These are phyloP conservation scores for Hippocampus kuda DNA, from an alignment of 2,797 vertebrate genomes.

Conservation along the genomic window DNA sequence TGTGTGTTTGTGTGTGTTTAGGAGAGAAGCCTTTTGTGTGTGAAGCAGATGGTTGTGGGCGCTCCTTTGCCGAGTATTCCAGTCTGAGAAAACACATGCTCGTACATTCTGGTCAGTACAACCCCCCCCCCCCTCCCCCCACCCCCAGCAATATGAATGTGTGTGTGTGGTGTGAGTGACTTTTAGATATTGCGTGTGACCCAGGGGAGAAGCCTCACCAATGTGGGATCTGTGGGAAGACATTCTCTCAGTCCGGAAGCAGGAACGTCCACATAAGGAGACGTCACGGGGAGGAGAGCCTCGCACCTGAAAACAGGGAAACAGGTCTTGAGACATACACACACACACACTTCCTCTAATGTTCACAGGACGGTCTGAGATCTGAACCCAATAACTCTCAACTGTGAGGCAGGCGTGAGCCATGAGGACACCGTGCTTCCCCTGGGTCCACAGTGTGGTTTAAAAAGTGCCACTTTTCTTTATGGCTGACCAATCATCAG, in stretches of 20 bases:
- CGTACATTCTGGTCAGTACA: slow-evolving; percentile 80
- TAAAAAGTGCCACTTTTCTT: too few relatives aligned
- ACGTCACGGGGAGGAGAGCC: slow-evolving; percentile 71
- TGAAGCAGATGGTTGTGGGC: slow-evolving; percentile 90
- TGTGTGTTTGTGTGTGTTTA: slow-evolving; percentile 31
- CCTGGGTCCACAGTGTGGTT: too few relatives aligned
- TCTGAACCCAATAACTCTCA: too few relatives aligned
- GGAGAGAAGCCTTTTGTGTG: slow-evolving; percentile 97
- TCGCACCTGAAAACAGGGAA: slow-evolving; percentile 55
- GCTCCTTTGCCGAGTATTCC: slow-evolving; percentile 96
- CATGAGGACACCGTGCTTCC: too few relatives aligned
- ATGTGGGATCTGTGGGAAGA: slow-evolving; percentile 92
- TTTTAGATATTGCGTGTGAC: slow-evolving; percentile 1
- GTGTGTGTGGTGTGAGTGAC: neutral
- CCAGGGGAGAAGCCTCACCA: slow-evolving; percentile 91
- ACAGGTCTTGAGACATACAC: slow-evolving; percentile 46
- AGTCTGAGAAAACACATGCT: slow-evolving; percentile 97
- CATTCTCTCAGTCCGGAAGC: slow-evolving; percentile 96
- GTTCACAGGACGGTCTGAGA: neutral
- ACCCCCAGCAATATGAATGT: neutral
- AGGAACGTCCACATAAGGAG: slow-evolving; percentile 96
- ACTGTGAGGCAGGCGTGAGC: too few relatives aligned
- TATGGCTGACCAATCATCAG: too few relatives aligned
- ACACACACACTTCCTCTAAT: neutral
- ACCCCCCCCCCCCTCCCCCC: too few relatives aligned